Evolutionary conservation across 2,113 vertebrate genomes (phyloP).

Genomic region (Chloebia gouldiae): DNA sequence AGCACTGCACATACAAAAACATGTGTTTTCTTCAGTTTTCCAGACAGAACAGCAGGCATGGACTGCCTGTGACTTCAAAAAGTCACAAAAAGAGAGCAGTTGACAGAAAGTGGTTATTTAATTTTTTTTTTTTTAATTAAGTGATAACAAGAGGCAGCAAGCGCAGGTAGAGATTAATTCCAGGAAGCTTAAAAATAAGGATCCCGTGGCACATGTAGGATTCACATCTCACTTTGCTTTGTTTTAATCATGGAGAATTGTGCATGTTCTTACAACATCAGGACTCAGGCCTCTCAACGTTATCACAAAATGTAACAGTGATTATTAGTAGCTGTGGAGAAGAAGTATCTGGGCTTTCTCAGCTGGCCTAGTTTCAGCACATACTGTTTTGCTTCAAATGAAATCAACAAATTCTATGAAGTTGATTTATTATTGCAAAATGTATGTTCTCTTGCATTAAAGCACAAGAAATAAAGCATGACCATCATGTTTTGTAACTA

Average conservation of each 20-base stretch:
- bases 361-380: constrained; percentile 36
- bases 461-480: constrained; percentile 62
- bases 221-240: background rate
- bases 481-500: constrained; percentile 66
- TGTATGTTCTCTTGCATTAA: constrained; percentile 53
- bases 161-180: background rate
- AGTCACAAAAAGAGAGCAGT: background rate
- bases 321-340: constrained; percentile 3
- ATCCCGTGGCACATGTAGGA: background rate
- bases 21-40: background rate
- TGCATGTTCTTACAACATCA: background rate
- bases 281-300: background rate
- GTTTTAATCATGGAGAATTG: background rate
- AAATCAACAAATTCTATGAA: constrained; percentile 50
- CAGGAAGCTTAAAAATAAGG: background rate
- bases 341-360: constrained; percentile 18
- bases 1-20: background rate
- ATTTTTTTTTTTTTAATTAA: no score
- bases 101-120: background rate
- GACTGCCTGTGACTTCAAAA: background rate
- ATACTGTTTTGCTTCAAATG: constrained; percentile 3
- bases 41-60: background rate
- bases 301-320: background rate
- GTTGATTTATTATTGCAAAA: constrained; percentile 43
- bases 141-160: background rate